Evolutionary conservation across 1,140 invertebrate genomes (phyloP).

Genomic region (Drosophila mauritiana): DNA sequence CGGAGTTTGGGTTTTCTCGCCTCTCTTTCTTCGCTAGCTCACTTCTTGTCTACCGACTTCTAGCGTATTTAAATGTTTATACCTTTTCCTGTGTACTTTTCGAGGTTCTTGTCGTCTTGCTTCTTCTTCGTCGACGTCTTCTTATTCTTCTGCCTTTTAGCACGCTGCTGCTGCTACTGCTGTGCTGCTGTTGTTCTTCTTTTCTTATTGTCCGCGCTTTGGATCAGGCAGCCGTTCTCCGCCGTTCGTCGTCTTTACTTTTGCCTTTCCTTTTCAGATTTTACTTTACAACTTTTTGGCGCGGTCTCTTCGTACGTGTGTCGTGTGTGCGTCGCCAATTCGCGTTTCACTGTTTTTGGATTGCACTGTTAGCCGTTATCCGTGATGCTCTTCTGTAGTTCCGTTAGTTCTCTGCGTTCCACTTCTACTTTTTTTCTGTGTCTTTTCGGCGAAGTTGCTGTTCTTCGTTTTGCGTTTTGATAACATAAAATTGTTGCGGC

Average conservation of each 20-base stretch:
- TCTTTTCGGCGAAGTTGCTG: too few species aligned
- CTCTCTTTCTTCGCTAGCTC: conserved; percentile 40
- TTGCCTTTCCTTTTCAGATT: conserved; percentile 66
- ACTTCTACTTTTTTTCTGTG: too few species aligned
- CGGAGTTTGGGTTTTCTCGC: conserved; percentile 38
- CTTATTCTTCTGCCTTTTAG: conserved; percentile 24
- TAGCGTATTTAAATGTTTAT: conserved; percentile 49
- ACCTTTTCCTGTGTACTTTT: conserved; percentile 55
- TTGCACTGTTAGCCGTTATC: too few species aligned
- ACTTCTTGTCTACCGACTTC: conserved; percentile 47
- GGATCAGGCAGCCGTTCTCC: conserved; percentile 83
- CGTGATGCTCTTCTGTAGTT: too few species aligned
- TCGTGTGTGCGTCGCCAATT: conserved; percentile 75
- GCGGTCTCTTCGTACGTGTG: conserved; percentile 49
- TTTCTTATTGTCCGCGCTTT: conserved; percentile 67
- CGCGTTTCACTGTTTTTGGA: conserved; percentile 77
- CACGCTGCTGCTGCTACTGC: conserved; percentile 31
- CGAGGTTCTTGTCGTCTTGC: conserved; percentile 51
- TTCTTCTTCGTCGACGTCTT: conserved; percentile 34
- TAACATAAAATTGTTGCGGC: too few species aligned
- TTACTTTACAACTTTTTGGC: conserved; percentile 79
- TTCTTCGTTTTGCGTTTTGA: too few species aligned
- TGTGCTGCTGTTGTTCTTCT: conserved; percentile 68
- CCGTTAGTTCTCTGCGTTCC: too few species aligned
- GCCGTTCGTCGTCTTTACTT: conserved; percentile 48